These are phyloP conservation scores for Pseudochirops cupreus DNA, from an alignment of 2,797 vertebrate species.

Conservation along the genomic window DNA sequence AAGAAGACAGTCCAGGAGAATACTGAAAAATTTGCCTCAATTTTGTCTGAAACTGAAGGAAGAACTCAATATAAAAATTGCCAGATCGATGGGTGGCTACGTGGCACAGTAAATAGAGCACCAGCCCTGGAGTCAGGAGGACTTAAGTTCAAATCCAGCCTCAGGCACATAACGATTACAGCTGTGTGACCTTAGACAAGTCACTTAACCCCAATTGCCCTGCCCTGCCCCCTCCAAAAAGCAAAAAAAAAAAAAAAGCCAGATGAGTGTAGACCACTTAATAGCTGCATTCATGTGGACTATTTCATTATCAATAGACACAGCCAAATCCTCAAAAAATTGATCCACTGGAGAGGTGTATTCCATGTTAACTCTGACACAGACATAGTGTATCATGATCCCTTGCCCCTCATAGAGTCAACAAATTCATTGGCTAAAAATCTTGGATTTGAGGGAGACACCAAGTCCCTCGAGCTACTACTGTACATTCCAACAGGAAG, in stretches of 20 bases:
- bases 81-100: neutral
- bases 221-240: too few species aligned
- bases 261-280: neutral
- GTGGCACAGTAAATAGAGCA: too few species aligned
- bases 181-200: too few species aligned
- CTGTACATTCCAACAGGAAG: neutral
- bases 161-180: too few species aligned
- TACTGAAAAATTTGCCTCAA: neutral
- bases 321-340: neutral
- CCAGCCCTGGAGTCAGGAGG: too few species aligned
- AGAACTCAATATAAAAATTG: neutral
- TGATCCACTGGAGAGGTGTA: neutral
- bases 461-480: neutral
- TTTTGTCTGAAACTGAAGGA: neutral
- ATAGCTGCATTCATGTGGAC: neutral
- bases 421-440: neutral
- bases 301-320: neutral
- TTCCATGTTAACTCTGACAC: neutral
- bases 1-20: neutral
- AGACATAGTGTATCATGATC: neutral
- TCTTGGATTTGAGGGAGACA: neutral
- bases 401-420: neutral
- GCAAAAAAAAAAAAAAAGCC: neutral
- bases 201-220: too few species aligned
- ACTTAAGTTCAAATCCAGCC: too few species aligned